These are phyloP conservation scores for Cataglyphis altisquamis DNA, from an alignment of 2,888 invertebrate genomes.

Conservation along the genomic window DNA sequence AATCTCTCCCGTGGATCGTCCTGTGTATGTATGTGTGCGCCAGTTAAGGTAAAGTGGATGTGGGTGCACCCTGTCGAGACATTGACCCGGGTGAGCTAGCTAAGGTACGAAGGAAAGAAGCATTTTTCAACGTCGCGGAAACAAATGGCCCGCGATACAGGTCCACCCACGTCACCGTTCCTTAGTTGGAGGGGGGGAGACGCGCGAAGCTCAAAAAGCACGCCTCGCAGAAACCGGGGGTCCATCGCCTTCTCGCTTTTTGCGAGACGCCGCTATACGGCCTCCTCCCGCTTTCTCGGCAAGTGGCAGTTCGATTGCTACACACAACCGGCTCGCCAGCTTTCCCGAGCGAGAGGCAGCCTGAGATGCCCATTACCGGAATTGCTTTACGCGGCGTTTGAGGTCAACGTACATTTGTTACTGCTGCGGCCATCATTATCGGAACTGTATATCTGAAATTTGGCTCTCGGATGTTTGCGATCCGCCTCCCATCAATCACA, in stretches of 20 bases:
- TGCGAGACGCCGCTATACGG: conserved; percentile 2
- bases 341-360: conserved; percentile 1
- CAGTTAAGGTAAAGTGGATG: conserved; percentile 45
- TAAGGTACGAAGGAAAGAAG: conserved; percentile 69
- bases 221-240: conserved; percentile 29
- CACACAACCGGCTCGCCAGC: neutral
- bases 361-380: conserved; percentile 47
- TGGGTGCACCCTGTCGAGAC: conserved; percentile 61
- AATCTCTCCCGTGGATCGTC: neutral
- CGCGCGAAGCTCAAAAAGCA: conserved; percentile 58
- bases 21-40: conserved; percentile 4
- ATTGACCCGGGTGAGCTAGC: conserved; percentile 64
- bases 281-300: neutral
- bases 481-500: conserved; percentile 12
- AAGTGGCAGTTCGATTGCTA: conserved; percentile 40
- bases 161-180: conserved; percentile 63
- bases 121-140: conserved; percentile 79
- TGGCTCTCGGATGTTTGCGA: conserved; percentile 3
- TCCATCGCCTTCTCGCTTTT: conserved; percentile 18
- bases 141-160: conserved; percentile 77
- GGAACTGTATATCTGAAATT: conserved; percentile 27
- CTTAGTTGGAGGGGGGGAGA: neutral
- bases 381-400: conserved; percentile 49
- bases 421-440: conserved; percentile 31
- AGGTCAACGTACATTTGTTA: conserved; percentile 53